phyloP scores from a whole-genome alignment of 1,140 invertebrate genomes.

The Drosophila subobscura region DNA sequence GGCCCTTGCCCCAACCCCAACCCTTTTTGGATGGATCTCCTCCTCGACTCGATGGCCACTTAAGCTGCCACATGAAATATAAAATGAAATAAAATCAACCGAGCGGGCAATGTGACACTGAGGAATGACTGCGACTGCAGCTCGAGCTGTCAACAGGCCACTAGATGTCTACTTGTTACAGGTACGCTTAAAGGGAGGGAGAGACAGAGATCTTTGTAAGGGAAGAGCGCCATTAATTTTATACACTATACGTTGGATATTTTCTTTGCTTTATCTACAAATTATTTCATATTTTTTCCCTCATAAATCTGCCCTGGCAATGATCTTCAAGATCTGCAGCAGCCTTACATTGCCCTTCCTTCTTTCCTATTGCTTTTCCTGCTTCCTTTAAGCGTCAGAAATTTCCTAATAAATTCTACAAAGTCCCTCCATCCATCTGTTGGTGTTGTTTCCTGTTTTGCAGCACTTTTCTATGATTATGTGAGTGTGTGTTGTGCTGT shows the following conservation, averaged over 20 bases:
- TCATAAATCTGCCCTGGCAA: no score
- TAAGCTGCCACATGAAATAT: slow-evolving; percentile 54
- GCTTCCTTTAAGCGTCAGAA: slow-evolving; percentile 28
- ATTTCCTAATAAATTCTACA: slow-evolving; percentile 70
- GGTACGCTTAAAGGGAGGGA: no score
- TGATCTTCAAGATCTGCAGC: not conserved
- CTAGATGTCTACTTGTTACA: no score
- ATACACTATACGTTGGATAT: no score
- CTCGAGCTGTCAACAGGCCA: no score
- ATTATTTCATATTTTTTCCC: no score
- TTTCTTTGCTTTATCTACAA: no score
- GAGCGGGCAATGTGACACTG: no score
- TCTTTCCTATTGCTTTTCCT: not conserved
- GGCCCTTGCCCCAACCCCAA: no score
- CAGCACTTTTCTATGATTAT: slow-evolving; percentile 61
- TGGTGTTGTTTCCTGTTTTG: slow-evolving; percentile 69
- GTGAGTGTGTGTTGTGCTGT: slow-evolving; percentile 37
- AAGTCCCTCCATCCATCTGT: slow-evolving; percentile 26
- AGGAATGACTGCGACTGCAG: no score
- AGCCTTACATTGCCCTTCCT: not conserved
- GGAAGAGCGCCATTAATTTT: no score
- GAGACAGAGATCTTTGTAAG: no score
- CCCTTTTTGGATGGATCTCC: slow-evolving; percentile 40
- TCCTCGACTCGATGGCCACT: slow-evolving; percentile 49
- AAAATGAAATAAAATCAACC: slow-evolving; percentile 53